Evolutionary conservation across 2,888 invertebrate species (phyloP), one percentile per base, ranked within the genome.

Genomic region (Drosophila buzzatii): DNA sequence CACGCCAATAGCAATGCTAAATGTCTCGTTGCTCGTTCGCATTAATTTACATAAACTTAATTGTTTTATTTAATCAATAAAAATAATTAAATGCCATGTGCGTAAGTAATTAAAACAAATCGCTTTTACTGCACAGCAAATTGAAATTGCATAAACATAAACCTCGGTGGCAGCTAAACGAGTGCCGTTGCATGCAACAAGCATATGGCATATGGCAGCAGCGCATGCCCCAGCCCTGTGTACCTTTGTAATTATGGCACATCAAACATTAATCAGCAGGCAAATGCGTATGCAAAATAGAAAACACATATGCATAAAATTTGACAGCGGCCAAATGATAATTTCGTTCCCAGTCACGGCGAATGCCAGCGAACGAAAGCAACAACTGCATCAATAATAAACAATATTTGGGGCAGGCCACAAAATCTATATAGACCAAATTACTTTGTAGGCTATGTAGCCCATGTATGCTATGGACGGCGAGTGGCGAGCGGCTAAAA

Each of bases 31-130:
- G 70, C 74, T 62, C 52, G 62, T 68, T 70, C 62, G 65, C 74
- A 79, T 82, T 82, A 76, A 89, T 89, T 89, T 87, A 82, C 90
- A 90, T 90, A 87, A 89, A 85, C 85, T 85, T 89, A 90, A 89
- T 89, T 90, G 89, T 89, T 89, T 89, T 89, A 89, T 90, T 89
- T 90, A 89, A 87, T 89, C 89, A 90, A 89, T 89, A 90, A 90
- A 85, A 89, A 89, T 89, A 89, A 87, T 89, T 85, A 83, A 87
- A 90, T 89, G 78, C 85, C 90, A 89, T 89, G 85, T 88, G 86
- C 89, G 90, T 81, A 85, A 85, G 85, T 87, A 89, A 87, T 89
- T 88, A 89, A 87, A 87, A 82, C 86, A 87, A 89, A 87, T 87
- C 90, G 90, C 69, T 87, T 87, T 88, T 87, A 87, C 80, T 75